Percentiles rank a stretch among this genome's conserved stretches.
phyloP scores from a whole-genome alignment of 30 jellyfish, hydroid and myxozoan genomes.

The Turritopsis dohrnii region DNA sequence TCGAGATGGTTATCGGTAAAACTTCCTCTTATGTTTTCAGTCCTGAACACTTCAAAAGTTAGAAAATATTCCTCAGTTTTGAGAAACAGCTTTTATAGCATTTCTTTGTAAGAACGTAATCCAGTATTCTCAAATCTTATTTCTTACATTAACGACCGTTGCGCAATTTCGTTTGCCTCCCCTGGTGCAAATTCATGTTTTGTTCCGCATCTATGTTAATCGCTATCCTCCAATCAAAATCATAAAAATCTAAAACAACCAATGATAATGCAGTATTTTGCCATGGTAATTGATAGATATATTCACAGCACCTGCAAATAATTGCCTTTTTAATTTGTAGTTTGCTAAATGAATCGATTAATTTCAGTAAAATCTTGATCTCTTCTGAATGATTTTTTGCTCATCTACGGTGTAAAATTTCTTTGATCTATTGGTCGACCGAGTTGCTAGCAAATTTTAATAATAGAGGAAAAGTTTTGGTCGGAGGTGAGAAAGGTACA shows the following conservation, averaged over 20 bases:
- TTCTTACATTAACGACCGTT: not conserved
- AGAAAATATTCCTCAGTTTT: not conserved
- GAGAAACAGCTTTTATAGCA: not conserved
- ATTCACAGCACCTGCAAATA: conserved; percentile 20
- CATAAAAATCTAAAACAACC: not conserved
- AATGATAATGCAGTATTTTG: not conserved
- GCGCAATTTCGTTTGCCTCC: not conserved
- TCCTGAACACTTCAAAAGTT: not conserved
- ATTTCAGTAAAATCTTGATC: not conserved
- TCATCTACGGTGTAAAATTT: conserved; percentile 16
- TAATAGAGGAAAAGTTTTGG: not conserved
- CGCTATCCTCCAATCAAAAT: not conserved
- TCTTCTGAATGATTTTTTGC: not conserved
- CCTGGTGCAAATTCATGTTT: not conserved
- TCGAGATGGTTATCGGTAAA: not conserved
- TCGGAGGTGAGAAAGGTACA: conserved; percentile 8
- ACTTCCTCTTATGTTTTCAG: not conserved
- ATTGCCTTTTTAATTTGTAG: conserved; percentile 6
- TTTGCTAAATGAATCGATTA: conserved; percentile 19
- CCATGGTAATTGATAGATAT: not conserved
- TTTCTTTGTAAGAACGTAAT: not conserved
- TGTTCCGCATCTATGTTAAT: not conserved
- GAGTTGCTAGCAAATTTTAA: not conserved
- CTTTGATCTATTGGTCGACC: conserved; percentile 12
- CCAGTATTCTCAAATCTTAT: not conserved